phyloP scores from a whole-genome alignment of 2,888 invertebrate species.

The Asteroscopus sphinx region DNA sequence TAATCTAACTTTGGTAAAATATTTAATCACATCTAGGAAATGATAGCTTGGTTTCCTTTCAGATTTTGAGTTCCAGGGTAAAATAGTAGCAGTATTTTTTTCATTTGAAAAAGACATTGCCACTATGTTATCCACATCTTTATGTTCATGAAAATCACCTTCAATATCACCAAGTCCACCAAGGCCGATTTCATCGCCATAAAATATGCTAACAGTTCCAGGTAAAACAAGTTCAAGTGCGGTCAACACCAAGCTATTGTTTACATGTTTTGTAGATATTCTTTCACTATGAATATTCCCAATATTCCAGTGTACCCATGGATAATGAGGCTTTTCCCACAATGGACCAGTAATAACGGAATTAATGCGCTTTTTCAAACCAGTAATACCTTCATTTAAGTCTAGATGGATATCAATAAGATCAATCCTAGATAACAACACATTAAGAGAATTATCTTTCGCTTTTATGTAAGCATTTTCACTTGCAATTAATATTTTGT shows the following conservation, averaged over 20 bases:
- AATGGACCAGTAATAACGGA: conserved; percentile 89
- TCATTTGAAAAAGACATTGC: conserved; percentile 92
- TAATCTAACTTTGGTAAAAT: conserved; percentile 90
- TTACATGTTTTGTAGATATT: conserved; percentile 88
- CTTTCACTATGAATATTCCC: conserved; percentile 91
- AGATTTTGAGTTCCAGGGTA: conserved; percentile 92
- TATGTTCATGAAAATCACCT: conserved; percentile 89
- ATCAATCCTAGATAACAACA: conserved; percentile 92
- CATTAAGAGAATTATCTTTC: conserved; percentile 84
- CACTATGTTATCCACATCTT: conserved; percentile 92
- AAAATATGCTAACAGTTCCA: conserved; percentile 96
- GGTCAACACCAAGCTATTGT: conserved; percentile 92
- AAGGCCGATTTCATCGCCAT: conserved; percentile 97
- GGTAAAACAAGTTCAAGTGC: conserved; percentile 95
- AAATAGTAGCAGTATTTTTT: conserved; percentile 77
- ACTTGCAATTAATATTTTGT: conserved; percentile 92
- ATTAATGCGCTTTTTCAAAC: conserved; percentile 90
- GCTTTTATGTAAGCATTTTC: conserved; percentile 88
- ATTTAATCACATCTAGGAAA: conserved; percentile 88
- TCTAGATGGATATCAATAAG: conserved; percentile 92
- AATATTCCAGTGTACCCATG: conserved; percentile 95
- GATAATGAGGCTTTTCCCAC: conserved; percentile 91
- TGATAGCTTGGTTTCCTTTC: conserved; percentile 84
- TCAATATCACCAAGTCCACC: conserved; percentile 89
- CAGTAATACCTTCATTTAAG: conserved; percentile 88